Evolutionary conservation across 2,113 vertebrate genomes (phyloP).

Genomic region (Entosphenus tridentatus): DNA sequence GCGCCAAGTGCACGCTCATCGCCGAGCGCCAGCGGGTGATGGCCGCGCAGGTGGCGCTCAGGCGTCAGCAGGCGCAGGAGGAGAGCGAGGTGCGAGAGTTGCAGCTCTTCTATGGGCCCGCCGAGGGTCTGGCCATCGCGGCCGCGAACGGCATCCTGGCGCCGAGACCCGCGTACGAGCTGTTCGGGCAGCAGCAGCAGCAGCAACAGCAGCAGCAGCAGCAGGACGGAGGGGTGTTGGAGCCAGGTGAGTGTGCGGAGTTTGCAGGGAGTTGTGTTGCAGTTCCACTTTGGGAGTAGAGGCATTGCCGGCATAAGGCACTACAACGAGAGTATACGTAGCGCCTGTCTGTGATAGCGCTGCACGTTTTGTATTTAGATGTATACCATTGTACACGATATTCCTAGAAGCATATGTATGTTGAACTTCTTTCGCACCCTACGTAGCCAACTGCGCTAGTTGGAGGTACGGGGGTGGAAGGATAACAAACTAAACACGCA

Average conservation of each 20-base stretch:
- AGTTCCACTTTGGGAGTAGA: background rate
- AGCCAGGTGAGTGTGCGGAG: background rate
- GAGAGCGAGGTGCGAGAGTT: conserved; percentile 89
- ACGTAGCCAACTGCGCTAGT: too few relatives aligned
- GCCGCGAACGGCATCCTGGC: conserved; percentile 92
- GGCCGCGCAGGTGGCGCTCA: conserved; percentile 84
- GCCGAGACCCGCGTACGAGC: conserved; percentile 64
- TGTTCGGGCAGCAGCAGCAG: conserved; percentile 36
- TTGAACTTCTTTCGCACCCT: too few relatives aligned
- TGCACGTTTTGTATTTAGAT: too few relatives aligned
- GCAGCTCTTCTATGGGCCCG: conserved; percentile 87
- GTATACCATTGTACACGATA: too few relatives aligned
- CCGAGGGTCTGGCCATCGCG: conserved; percentile 79
- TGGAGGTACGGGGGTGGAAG: too few relatives aligned
- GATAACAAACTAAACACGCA: too few relatives aligned
- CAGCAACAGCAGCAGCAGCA: too few relatives aligned
- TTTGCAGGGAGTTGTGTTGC: background rate
- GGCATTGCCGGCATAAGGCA: too few relatives aligned
- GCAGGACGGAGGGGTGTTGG: background rate
- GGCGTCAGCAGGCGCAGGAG: conserved; percentile 86
- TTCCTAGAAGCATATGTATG: too few relatives aligned
- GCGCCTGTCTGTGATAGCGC: too few relatives aligned
- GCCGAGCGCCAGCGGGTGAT: conserved; percentile 93
- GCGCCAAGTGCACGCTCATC: conserved; percentile 93
- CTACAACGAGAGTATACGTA: too few relatives aligned